A percentile compares a stretch with the other conserved stretches of the same genome.
Evolutionary conservation across 2,797 vertebrate genomes (phyloP).

Genomic region (Hippocampus kuda): DNA sequence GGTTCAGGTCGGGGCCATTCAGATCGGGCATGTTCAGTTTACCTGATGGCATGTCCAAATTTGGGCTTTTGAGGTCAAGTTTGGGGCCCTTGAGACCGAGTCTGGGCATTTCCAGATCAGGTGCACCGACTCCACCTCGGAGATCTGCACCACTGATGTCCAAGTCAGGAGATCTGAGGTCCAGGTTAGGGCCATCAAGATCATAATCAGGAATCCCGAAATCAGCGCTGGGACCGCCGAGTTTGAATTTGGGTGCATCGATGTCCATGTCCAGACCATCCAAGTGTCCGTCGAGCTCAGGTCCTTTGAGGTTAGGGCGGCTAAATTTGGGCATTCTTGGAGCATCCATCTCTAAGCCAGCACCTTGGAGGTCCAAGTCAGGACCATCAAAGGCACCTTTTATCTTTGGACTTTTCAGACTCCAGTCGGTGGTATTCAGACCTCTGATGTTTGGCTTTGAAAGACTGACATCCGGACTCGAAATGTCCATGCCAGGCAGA

Average conservation of each 20-base stretch:
- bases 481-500: constrained; percentile 26
- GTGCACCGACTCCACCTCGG: constrained; percentile 10
- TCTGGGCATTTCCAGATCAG: constrained; percentile 31
- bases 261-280: constrained; percentile 29
- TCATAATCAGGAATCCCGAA: constrained; percentile 28
- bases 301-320: constrained; percentile 21
- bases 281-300: constrained; percentile 11
- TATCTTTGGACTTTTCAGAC: constrained; percentile 36
- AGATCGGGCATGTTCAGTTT: not conserved
- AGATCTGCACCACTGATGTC: constrained; percentile 22
- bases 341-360: constrained; percentile 13
- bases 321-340: constrained; percentile 34
- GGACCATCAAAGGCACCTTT: constrained; percentile 34
- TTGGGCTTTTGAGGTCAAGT: constrained; percentile 16
- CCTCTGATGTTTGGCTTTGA: not conserved
- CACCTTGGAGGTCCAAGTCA: constrained; percentile 24
- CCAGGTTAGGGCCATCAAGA: not conserved
- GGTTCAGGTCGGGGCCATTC: constrained; percentile 20
- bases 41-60: too few relatives aligned
- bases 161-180: not conserved
- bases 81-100: constrained; percentile 18
- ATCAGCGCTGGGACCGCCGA: constrained; percentile 27
- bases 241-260: constrained; percentile 24
- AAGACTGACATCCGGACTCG: constrained; percentile 23
- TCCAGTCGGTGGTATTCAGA: constrained; percentile 25